Evolutionary conservation across 2,888 invertebrate genomes (phyloP).

Genomic region (Drosophila buzzatii): DNA sequence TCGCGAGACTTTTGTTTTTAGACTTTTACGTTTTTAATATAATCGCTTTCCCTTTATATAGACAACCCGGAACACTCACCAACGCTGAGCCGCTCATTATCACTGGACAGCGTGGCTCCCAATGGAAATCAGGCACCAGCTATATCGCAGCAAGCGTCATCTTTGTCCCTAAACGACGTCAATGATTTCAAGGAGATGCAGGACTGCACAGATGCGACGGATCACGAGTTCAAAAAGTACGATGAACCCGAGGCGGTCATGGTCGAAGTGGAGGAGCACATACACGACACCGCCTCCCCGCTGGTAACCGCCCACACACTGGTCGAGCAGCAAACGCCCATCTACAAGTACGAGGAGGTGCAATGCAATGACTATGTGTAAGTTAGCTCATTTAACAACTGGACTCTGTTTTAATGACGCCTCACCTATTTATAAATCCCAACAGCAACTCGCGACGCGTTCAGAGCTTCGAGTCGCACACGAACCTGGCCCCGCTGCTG

Average conservation of each 20-base stretch:
- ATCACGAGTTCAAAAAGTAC: constrained; percentile 81
- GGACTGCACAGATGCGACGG: constrained; percentile 79
- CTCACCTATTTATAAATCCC: constrained; percentile 1
- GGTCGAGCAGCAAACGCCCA: constrained; percentile 89
- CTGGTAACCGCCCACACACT: constrained; percentile 88
- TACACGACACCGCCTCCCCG: constrained; percentile 92
- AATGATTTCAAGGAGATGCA: constrained; percentile 88
- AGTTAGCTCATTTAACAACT: constrained; percentile 31
- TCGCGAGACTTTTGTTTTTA: background rate
- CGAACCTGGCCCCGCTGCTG: constrained; percentile 80
- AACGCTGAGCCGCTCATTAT: constrained; percentile 90
- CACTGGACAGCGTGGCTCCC: constrained; percentile 90
- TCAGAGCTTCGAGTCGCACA: constrained; percentile 84
- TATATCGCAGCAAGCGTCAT: constrained; percentile 90
- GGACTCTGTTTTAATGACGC: background rate
- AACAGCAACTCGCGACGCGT: constrained; percentile 81
- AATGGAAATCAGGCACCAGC: constrained; percentile 83
- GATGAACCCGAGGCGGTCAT: constrained; percentile 90
- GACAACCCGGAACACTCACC: constrained; percentile 83
- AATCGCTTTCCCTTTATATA: constrained; percentile 5
- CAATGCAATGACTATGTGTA: constrained; percentile 87
- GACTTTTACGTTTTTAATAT: too few relatives aligned
- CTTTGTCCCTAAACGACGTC: constrained; percentile 90
- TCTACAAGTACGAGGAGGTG: constrained; percentile 89
- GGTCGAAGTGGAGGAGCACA: constrained; percentile 92